Base-by-base conservation (phyloP, 2,888 invertebrate genomes). In the Fragum fragum region DNA sequence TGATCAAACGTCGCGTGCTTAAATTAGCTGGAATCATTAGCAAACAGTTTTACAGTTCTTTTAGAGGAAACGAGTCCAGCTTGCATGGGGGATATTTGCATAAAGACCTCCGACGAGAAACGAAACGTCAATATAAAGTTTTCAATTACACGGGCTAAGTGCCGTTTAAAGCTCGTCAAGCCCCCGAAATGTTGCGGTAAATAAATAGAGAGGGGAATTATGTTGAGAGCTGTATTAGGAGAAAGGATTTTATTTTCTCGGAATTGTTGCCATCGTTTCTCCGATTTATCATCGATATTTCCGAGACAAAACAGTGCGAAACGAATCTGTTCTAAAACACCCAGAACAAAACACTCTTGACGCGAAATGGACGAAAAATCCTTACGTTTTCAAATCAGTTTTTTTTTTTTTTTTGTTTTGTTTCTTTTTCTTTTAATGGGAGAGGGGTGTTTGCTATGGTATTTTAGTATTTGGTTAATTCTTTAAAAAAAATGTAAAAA, bases 41-140 rank as follows among this genome's bases (percentile, higher is more conserved):
- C 74, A 84, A 85, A 87, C 86, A 83, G 86, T 86, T 86, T 85
- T 83, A 86, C 80, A 76, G 83, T 83, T 77, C 75, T 73, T 73
- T 76, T 72, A 66, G 74, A 83, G 88, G 88, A 86, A 86, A 88
- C 86, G 88, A 83, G 81, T 69, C 75, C 80, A 83, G 81, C 83
- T 88, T 86, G 83, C 86, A 84, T 78, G 79, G 82, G 75, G 73
- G 84, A 81, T 79, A 85, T 87, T 87, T 87, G 87, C 87, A 87
- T 87, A 87, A 87, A 86, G 79, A 76, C 81, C 86, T 83, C 85
- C 80, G 81, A 70, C 70, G 81, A 73, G 83, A 83, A 83, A 83
- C 83, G 86, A 86, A 86, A 86, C 71, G 83, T 86, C 86, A 77
- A 81, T 83, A 83, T 81, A 79, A 82, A 78, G 83, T 79, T 81